Evolutionary conservation across 2,888 invertebrate species (phyloP), one percentile per base, ranked within the genome.

Genomic region (Temnothorax ravouxi): DNA sequence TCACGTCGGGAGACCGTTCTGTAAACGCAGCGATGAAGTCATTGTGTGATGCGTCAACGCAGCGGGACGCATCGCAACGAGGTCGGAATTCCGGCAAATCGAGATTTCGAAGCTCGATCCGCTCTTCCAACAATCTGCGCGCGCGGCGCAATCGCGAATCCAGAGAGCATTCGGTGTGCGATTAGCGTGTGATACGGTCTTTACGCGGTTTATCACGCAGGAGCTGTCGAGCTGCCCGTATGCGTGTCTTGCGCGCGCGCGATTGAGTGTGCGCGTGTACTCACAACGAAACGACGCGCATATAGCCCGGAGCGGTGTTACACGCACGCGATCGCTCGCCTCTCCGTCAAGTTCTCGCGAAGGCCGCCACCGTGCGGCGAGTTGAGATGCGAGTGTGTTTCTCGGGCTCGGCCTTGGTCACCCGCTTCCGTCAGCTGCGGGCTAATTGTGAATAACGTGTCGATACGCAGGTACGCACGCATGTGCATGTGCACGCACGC

Each of bases 401-500:
- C 91, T 89, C 84, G 87, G 47, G 87, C 69, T 86, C 92, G 93
- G 93, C 94, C 94, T 94, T 93, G 93, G 93, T 91, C 91, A 89
- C 90, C 91, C 91, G 92, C 93, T 94, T 94, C 94, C 94, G 94
- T 93, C 94, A 93, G 93, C 93, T 93, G 93, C 93, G 92, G 93
- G 92, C 93, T 93, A 92, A 93, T 93, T 90, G 91, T 90, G 91
- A 92, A 91, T 93, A 92, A 92, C 91, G 79, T 50, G 79, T 59
- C 71, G 79, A 80, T 80, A 79, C 77, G 77, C 77, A 67, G 44
- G 56, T 44, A 91, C 87, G 87, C 85, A 87, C 72, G 80, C 67
- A 83, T 77, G 47, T 34, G 29, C 47, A 29, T 34, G 18, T 13
- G 59, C 25, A 69, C 50, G 72, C 59, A 80, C 38, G 44, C 4